Conservation (phyloP, 1,140 invertebrate genomes). For the Mizuhopecten yessoensis region DNA sequence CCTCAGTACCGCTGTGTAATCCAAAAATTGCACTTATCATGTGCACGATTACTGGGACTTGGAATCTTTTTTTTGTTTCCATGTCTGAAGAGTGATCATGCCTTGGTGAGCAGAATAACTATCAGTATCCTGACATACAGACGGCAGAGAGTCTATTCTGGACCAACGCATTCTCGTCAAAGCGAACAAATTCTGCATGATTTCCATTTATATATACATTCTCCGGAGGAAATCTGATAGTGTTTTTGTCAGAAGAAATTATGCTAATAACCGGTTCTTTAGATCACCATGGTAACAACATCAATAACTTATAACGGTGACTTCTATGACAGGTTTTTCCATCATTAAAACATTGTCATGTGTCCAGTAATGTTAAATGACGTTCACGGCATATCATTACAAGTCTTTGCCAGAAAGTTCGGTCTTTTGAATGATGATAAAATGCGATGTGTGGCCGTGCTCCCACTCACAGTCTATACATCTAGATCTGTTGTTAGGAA, state of each 20-base stretch:
- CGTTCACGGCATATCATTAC: background rate
- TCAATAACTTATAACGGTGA: background rate
- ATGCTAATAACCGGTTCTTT: constrained; percentile 7
- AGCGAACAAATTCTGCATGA: background rate
- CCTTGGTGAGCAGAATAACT: background rate
- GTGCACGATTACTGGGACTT: background rate
- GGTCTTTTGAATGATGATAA: background rate
- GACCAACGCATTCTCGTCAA: background rate
- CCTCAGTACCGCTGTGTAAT: background rate
- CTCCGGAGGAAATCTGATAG: background rate
- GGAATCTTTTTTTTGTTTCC: background rate
- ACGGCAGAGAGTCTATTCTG: background rate
- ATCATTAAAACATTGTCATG: constrained; percentile 1
- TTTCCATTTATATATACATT: constrained; percentile 22
- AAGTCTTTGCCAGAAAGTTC: background rate
- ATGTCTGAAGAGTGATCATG: background rate
- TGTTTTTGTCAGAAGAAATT: no score
- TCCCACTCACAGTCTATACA: background rate
- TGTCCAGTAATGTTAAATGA: background rate
- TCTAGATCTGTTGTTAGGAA: background rate
- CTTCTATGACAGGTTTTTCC: background rate
- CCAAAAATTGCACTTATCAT: background rate
- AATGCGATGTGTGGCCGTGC: background rate
- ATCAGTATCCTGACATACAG: background rate
- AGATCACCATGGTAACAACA: background rate